Conservation (phyloP, 2,888 invertebrate genomes). For the Chymomyza procnemis region DNA sequence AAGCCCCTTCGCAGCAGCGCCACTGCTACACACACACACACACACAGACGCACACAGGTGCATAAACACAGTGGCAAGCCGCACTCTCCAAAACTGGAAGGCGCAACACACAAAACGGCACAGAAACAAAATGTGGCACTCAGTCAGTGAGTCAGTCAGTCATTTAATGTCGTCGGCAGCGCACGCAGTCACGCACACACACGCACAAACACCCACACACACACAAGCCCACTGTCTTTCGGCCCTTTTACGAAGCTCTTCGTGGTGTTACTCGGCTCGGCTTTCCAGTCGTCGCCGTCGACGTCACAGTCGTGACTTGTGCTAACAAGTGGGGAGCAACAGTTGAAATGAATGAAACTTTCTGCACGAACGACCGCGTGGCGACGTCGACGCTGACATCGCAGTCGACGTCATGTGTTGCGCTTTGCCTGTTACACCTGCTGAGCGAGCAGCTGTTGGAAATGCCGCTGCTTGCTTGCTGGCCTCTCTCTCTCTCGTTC, state of each 20-base stretch:
- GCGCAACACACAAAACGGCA: neutral
- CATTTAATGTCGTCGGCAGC: neutral
- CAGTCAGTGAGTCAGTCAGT: neutral
- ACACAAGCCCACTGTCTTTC: neutral
- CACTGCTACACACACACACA: neutral
- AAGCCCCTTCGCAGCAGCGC: too few species aligned
- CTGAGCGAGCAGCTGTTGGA: neutral
- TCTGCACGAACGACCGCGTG: conserved; percentile 23
- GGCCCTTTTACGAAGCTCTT: neutral
- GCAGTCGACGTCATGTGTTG: neutral
- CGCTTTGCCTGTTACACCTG: conserved; percentile 2
- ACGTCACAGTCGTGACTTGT: conserved; percentile 49
- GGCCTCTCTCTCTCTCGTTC: neutral
- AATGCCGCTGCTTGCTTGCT: neutral
- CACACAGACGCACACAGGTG: neutral
- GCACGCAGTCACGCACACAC: conserved; percentile 18
- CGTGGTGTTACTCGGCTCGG: neutral
- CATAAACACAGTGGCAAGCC: neutral
- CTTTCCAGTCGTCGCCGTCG: neutral
- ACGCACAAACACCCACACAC: conserved; percentile 13
- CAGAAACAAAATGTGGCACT: neutral
- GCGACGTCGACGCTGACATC: conserved; percentile 11
- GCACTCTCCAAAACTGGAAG: neutral
- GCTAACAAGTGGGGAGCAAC: conserved; percentile 76
- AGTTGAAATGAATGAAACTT: conserved; percentile 71